phyloP scores from a whole-genome alignment of 2,113 vertebrate species.

The Octodon degus region DNA sequence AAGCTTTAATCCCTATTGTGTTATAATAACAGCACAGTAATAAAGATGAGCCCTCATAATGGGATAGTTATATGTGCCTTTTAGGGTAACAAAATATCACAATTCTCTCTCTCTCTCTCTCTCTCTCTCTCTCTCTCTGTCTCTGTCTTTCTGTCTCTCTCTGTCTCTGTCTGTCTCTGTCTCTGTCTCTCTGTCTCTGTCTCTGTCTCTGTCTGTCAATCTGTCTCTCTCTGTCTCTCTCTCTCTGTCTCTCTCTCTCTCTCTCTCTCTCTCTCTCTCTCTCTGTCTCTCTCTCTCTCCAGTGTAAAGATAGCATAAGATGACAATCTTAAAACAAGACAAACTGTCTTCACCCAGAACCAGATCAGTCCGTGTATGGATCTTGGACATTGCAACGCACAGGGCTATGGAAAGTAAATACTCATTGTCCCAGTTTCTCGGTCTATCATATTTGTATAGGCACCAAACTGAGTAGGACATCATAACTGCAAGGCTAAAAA shows the following conservation, averaged over 20 bases:
- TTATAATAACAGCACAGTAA: background rate
- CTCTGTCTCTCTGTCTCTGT: too few species aligned
- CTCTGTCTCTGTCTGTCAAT: too few species aligned
- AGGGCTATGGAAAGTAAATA: background rate
- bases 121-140: background rate
- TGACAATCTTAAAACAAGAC: background rate
- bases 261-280: background rate
- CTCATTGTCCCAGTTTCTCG: background rate
- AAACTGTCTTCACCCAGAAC: background rate
- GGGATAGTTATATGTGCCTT: background rate
- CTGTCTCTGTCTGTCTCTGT: background rate
- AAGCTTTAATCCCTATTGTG: background rate
- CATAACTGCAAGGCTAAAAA: background rate
- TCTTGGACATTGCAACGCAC: background rate
- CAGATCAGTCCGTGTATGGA: background rate
- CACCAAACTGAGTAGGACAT: background rate
- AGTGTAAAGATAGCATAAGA: background rate
- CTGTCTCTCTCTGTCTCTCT: background rate
- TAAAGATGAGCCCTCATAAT: background rate
- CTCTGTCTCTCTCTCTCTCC: background rate
- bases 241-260: background rate
- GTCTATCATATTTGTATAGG: background rate
- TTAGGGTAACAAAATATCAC: background rate
- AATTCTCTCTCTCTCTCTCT: background rate
- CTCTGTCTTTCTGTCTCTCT: too few species aligned